phyloP scores from a whole-genome alignment of 2,113 vertebrate genomes.

The Pteropus alecto region DNA sequence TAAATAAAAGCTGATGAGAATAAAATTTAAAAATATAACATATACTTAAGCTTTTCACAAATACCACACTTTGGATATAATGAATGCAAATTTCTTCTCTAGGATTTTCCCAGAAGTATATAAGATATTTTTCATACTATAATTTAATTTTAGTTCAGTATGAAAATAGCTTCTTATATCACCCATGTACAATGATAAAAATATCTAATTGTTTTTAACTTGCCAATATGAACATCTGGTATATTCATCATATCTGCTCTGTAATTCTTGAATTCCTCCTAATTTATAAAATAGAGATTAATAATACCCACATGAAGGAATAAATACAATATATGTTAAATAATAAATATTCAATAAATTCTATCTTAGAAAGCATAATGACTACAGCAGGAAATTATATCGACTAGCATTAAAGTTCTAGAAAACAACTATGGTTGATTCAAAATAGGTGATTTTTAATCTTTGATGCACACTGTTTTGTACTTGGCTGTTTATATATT shows the following conservation, averaged over 20 bases:
- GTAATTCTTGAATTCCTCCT: background rate
- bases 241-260: background rate
- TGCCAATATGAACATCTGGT: background rate
- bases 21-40: background rate
- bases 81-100: background rate
- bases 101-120: background rate
- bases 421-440: background rate
- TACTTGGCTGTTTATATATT: background rate
- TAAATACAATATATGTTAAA: background rate
- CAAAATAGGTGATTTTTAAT: background rate
- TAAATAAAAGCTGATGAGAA: background rate
- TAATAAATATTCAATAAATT: background rate
- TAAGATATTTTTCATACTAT: background rate
- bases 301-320: background rate
- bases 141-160: background rate
- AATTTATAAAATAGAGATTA: background rate
- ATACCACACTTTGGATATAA: background rate
- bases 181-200: background rate
- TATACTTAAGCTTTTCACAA: background rate
- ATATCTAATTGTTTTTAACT: background rate
- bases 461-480: background rate
- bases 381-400: background rate
- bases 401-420: background rate
- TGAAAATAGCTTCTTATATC: background rate
- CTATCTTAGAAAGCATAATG: background rate